These are phyloP conservation scores for Proterorhinus semilunaris DNA, from an alignment of 2,113 vertebrate genomes.

Conservation along the genomic window DNA sequence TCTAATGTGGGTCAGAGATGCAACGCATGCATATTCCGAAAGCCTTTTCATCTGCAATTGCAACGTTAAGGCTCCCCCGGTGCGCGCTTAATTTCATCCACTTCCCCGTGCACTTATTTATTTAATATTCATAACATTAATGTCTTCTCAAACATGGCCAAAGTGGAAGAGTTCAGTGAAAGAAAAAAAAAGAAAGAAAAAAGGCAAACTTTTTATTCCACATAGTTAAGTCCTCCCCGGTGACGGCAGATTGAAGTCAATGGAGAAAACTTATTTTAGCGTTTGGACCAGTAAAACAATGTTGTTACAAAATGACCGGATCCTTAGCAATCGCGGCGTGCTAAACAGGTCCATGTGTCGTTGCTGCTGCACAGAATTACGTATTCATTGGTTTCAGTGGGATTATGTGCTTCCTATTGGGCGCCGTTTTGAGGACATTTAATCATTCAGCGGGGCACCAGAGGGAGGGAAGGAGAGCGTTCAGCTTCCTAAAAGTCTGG, in stretches of 20 bases:
- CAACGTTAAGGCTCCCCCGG: conserved; percentile 71
- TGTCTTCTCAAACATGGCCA: conserved; percentile 62
- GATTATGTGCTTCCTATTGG: too few relatives aligned
- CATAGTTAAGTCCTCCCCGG: conserved; percentile 67
- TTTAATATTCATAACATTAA: conserved; percentile 72
- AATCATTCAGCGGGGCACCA: too few relatives aligned
- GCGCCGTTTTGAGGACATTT: too few relatives aligned
- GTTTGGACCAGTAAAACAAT: not conserved
- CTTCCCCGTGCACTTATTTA: conserved; percentile 67
- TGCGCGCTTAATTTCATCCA: conserved; percentile 72
- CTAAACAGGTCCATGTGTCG: too few relatives aligned
- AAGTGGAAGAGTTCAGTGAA: conserved; percentile 61
- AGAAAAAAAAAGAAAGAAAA: too few relatives aligned
- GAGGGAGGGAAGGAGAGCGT: too few relatives aligned
- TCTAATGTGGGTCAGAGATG: conserved; percentile 77
- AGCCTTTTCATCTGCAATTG: conserved; percentile 74
- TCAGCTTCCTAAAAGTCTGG: too few relatives aligned
- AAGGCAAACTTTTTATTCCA: conserved; percentile 46
- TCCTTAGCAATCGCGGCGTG: too few relatives aligned
- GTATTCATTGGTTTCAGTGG: too few relatives aligned
- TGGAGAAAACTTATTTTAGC: conserved; percentile 36
- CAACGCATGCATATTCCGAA: conserved; percentile 71
- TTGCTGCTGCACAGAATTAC: too few relatives aligned
- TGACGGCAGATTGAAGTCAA: conserved; percentile 74
- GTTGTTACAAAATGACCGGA: too few relatives aligned